phyloP scores from a whole-genome alignment of 2,113 vertebrate genomes.

The Phoxinus phoxinus region DNA sequence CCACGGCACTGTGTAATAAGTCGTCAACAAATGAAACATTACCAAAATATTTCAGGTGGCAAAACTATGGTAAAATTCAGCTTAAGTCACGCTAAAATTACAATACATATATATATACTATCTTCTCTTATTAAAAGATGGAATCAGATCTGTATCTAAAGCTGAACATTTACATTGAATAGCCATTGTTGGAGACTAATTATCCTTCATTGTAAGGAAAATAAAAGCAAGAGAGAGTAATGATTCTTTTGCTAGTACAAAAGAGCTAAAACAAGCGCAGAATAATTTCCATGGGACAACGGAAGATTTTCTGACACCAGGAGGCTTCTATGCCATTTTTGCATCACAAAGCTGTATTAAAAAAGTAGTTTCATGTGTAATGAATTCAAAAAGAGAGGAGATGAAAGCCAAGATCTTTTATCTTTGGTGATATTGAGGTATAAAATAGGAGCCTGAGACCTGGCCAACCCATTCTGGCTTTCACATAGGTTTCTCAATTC shows the following conservation, averaged over 20 bases:
- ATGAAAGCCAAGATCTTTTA: conserved; percentile 65
- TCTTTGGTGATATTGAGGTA: conserved; percentile 60
- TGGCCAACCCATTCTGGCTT: neutral
- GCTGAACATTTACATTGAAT: neutral
- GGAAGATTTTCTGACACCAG: neutral
- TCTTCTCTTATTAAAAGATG: neutral
- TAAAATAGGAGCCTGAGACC: conserved; percentile 63
- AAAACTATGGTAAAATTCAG: neutral
- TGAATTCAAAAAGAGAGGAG: conserved; percentile 48
- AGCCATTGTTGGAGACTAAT: neutral
- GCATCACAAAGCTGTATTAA: neutral
- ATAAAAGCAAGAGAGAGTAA: conserved; percentile 1
- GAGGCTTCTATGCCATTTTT: conserved; percentile 11
- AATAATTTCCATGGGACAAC: neutral
- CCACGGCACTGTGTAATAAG: too few relatives aligned
- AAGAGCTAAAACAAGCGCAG: conserved; percentile 1
- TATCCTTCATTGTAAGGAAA: neutral
- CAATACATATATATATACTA: too few relatives aligned
- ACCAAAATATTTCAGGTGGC: too few relatives aligned
- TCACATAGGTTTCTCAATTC: conserved; percentile 22
- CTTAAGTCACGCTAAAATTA: too few relatives aligned
- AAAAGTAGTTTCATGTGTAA: conserved; percentile 60
- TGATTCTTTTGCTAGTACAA: conserved; percentile 8
- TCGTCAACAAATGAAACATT: too few relatives aligned
- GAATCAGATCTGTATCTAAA: neutral